Conservation (phyloP, 2,113 vertebrate species). For the Labeo catla region DNA sequence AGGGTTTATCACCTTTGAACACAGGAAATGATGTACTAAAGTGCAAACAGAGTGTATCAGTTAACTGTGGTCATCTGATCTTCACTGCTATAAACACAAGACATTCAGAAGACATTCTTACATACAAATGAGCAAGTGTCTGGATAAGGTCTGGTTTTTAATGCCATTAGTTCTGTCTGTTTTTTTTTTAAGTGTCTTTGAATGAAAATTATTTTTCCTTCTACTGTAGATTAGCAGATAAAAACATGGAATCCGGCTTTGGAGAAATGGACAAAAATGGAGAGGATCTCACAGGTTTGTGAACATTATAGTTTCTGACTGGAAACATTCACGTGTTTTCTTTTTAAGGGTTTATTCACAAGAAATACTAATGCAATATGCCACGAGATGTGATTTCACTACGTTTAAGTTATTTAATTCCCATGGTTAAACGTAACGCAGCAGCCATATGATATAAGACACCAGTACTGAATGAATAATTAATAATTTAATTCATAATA, state of each 20-base stretch:
- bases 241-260: slow-evolving; percentile 75
- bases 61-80: slow-evolving; percentile 4
- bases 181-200: neutral
- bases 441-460: neutral
- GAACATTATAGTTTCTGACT: neutral
- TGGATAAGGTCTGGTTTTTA: neutral
- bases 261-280: slow-evolving; percentile 75
- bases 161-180: neutral
- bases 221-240: neutral
- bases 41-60: slow-evolving; percentile 23
- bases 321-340: neutral
- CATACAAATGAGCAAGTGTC: neutral
- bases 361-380: neutral
- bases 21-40: slow-evolving; percentile 5
- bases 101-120: neutral
- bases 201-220: neutral
- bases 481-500: neutral
- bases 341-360: neutral
- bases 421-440: neutral
- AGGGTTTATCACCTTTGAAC: slow-evolving; percentile 26
- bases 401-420: neutral
- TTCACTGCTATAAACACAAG: neutral
- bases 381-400: neutral
- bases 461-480: neutral
- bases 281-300: slow-evolving; percentile 82